These are phyloP conservation scores for Triplophysa rosa DNA, from an alignment of 2,113 vertebrate species.

Conservation along the genomic window DNA sequence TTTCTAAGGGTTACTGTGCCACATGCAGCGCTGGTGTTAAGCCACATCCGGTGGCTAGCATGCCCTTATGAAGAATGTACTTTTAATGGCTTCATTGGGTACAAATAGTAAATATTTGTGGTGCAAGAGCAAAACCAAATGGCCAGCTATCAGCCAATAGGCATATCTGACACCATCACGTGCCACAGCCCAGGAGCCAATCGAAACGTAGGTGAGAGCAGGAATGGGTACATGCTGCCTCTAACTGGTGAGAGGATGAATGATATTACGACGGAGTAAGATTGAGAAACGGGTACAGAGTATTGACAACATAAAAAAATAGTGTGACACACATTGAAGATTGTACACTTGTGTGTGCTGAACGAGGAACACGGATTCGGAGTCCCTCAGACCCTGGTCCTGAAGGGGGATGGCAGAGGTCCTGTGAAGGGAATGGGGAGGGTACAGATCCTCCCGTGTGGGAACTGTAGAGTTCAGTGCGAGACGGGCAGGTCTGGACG, in stretches of 20 bases:
- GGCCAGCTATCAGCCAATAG: conserved; percentile 32
- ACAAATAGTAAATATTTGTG: conserved; percentile 17
- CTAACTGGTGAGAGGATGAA: conserved; percentile 31
- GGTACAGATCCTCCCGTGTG: conserved; percentile 63
- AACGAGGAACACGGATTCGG: conserved; percentile 12
- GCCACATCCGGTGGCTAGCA: conserved; percentile 37
- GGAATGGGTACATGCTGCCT: conserved; percentile 18
- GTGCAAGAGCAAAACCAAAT: conserved; percentile 24
- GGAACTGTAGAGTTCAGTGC: conserved; percentile 72
- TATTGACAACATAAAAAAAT: conserved; percentile 30
- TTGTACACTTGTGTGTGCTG: conserved; percentile 21
- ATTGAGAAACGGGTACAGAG: conserved; percentile 1
- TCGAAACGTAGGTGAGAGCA: conserved; percentile 28
- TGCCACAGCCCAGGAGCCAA: conserved; percentile 30
- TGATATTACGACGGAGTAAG: conserved; percentile 30
- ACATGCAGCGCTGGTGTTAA: conserved; percentile 39
- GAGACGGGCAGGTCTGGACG: conserved; percentile 82
- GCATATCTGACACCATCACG: conserved; percentile 29
- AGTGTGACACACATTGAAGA: conserved; percentile 14
- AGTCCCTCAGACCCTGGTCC: conserved; percentile 60
- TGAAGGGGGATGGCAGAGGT: conserved; percentile 65
- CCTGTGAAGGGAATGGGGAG: conserved; percentile 60
- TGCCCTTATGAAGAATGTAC: conserved; percentile 43
- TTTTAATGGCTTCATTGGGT: conserved; percentile 28
- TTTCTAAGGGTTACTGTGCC: conserved; percentile 18